Base-by-base conservation (phyloP, 2,113 vertebrate species). In the Columbina picui region DNA sequence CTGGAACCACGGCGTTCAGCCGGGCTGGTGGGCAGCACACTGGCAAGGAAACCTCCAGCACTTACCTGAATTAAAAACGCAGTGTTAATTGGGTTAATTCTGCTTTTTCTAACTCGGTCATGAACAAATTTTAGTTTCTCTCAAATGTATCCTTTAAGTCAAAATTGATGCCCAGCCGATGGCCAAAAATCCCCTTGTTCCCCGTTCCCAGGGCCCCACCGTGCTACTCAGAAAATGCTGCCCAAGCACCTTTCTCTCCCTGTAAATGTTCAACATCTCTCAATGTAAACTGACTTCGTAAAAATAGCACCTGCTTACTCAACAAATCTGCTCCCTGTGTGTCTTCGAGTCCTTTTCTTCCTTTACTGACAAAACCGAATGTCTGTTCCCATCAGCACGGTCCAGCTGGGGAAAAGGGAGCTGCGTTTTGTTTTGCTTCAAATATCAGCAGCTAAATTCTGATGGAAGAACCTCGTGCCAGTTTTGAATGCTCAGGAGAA, bases 221-320 rank as follows among this genome's bases (percentile, higher is more conserved):
- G 43, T 45, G 18, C 43, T 45, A 45, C 18, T 45, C 43, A 45
- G 20, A 26, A 92, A 90, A 60, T 2, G 91, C 96, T 88, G 83
- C 85, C 85, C 83, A n/a, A 93, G 87, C 94, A 87, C 88, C 71
- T 94, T 94, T 90, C 95, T 52, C 64, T 67, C 71, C 87, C 56
- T 90, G 59, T 84, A 55, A 64, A 39, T 4, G 52, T 93, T 70
- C n/a, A 2, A 20, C 15, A 11, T 67, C 68, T 87, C 3, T 0
- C 61, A 67, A 45, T 93, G 55, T 32, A 1, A 93, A 94, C 65
- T 52, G 74, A 56, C 70, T 94, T 67, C 26, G 74, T 93, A 93
- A 95, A 96, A 96, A 95, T 68, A 95, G 89, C 92, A 65, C 81
- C 87, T 92, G 91, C 96, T 93, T 91, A 79, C 75, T 94, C 59